phyloP scores from a whole-genome alignment of 2,888 invertebrate genomes.

The Scelioninae gen. 1 region DNA sequence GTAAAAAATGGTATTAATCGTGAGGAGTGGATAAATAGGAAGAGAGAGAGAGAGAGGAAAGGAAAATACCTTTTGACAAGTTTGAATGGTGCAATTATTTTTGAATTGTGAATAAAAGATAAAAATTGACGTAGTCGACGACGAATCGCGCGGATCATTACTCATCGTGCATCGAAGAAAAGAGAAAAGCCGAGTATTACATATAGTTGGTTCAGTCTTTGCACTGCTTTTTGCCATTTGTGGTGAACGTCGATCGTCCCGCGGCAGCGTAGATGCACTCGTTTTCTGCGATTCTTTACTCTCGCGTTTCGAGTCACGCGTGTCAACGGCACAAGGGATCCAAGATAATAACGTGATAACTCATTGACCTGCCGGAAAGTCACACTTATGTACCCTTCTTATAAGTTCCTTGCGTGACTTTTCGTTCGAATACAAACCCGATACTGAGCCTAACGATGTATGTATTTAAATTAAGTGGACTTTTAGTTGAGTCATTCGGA shows the following conservation, averaged over 20 bases:
- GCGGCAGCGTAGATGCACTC: conserved; percentile 26
- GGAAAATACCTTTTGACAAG: too few species aligned
- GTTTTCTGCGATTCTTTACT: background rate
- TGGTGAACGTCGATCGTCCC: conserved; percentile 20
- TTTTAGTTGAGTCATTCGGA: too few species aligned
- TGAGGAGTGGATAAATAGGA: too few species aligned
- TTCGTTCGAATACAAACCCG: too few species aligned
- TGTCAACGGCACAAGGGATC: conserved; percentile 16
- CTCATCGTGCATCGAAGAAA: conserved; percentile 9
- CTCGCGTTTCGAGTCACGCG: conserved; percentile 28
- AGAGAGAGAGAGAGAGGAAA: too few species aligned
- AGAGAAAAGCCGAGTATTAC: conserved; percentile 7
- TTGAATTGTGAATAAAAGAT: conserved; percentile 11
- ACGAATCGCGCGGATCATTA: conserved; percentile 16
- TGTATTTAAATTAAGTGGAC: too few species aligned
- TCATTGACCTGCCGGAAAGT: conserved; percentile 61
- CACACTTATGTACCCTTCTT: conserved; percentile 27
- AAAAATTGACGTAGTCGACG: background rate
- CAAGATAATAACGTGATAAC: conserved; percentile 53
- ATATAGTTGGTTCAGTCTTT: background rate
- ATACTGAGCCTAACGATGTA: too few species aligned
- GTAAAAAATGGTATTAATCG: background rate
- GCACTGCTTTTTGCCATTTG: conserved; percentile 33
- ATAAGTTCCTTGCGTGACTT: conserved; percentile 22
- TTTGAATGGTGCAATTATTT: conserved; percentile 15